Conservation (phyloP, 2,797 vertebrate genomes). For the Karalla daura region DNA sequence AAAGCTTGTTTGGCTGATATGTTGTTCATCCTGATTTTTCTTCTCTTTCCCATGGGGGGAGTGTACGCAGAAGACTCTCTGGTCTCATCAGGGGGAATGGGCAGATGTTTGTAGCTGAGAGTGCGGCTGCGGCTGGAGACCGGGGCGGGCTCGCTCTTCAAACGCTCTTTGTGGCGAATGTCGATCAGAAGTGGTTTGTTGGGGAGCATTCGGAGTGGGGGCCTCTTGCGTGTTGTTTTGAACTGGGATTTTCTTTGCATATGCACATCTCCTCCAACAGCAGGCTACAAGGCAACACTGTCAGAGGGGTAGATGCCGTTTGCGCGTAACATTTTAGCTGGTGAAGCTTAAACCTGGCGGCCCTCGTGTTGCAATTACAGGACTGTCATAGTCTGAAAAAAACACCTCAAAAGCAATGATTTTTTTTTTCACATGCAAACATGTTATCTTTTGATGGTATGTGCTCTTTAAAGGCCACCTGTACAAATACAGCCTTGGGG, state of each 20-base stretch:
- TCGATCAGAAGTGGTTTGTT: conserved; percentile 75
- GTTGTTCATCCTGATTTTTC: conserved; percentile 36
- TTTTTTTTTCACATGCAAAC: background rate
- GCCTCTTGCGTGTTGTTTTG: conserved; percentile 38
- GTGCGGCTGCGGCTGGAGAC: conserved; percentile 36
- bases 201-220: conserved; percentile 59
- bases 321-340: conserved; percentile 24
- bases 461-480: too few relatives aligned
- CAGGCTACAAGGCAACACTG: conserved; percentile 2
- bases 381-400: background rate
- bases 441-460: background rate
- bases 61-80: conserved; percentile 42
- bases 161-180: conserved; percentile 56
- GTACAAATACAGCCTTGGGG: fast-evolving
- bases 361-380: background rate
- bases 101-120: conserved; percentile 75
- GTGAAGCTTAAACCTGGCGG: background rate
- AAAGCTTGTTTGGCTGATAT: conserved; percentile 45
- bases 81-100: conserved; percentile 59
- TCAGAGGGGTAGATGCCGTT: conserved; percentile 30
- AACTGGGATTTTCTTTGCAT: conserved; percentile 22
- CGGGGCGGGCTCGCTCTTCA: conserved; percentile 57
- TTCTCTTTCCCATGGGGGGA: conserved; percentile 70
- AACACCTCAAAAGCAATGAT: background rate
- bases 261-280: conserved; percentile 26